These are phyloP conservation scores for Carlito syrichta DNA, from an alignment of 2,113 vertebrate genomes.

Conservation along the genomic window DNA sequence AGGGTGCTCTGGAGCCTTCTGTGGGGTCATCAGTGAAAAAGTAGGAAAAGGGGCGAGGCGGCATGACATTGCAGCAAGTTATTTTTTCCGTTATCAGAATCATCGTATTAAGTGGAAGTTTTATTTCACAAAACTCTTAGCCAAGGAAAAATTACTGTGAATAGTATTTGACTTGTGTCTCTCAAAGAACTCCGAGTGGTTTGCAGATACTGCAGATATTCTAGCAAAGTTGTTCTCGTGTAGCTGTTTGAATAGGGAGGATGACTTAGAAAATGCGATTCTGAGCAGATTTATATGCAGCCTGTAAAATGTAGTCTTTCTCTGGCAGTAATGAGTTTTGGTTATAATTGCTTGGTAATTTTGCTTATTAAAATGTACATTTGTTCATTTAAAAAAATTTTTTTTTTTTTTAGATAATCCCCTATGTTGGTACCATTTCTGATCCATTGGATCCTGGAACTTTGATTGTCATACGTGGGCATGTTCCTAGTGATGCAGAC, in stretches of 20 bases:
- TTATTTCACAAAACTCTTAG: not conserved
- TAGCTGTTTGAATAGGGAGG: not conserved
- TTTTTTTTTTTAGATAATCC: conserved; percentile 81
- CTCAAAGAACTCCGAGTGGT: not conserved
- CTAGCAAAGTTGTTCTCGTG: not conserved
- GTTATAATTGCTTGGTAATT: not conserved
- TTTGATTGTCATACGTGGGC: conserved; percentile 89
- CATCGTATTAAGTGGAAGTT: not conserved
- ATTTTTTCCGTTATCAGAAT: not conserved
- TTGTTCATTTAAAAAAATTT: not conserved
- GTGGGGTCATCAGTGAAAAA: not conserved
- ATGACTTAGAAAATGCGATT: not conserved
- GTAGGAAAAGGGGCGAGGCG: not conserved
- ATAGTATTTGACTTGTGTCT: not conserved
- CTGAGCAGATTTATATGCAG: not conserved
- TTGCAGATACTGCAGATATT: not conserved
- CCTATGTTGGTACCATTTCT: conserved; percentile 89
- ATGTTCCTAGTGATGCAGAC: conserved; percentile 84
- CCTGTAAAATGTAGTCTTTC: not conserved
- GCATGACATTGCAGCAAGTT: not conserved
- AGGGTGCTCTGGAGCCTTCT: not conserved
- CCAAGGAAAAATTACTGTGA: not conserved
- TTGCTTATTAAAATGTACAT: not conserved
- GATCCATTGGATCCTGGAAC: conserved; percentile 88
- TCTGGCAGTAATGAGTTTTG: not conserved